Evolutionary conservation across 2,888 invertebrate genomes (phyloP).

Genomic region (Microctonus brassicae): DNA sequence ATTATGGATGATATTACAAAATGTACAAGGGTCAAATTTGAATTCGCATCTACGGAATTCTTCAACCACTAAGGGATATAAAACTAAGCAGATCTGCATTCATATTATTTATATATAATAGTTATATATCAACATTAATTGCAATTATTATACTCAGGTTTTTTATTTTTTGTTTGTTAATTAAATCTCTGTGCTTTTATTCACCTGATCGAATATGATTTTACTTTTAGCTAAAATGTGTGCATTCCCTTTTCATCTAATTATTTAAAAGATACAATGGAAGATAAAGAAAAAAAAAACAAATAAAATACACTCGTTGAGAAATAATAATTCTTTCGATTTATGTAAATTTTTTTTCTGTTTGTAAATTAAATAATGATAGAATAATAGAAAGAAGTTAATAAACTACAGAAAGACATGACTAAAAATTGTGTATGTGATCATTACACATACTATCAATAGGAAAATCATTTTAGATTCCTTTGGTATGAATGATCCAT

Average conservation of each 20-base stretch:
- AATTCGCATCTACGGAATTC: conserved; percentile 59
- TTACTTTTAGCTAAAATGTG: conserved; percentile 27
- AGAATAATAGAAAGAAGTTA: conserved; percentile 6
- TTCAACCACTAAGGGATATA: conserved; percentile 40
- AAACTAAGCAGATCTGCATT: conserved; percentile 45
- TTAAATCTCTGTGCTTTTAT: background rate
- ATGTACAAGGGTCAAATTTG: conserved; percentile 62
- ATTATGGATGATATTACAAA: conserved; percentile 63
- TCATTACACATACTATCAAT: conserved; percentile 15
- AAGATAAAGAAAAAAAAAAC: too few relatives aligned
- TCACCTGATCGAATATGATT: conserved; percentile 6
- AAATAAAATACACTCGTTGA: too few relatives aligned
- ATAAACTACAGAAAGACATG: conserved; percentile 5
- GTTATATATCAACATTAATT: conserved; percentile 27
- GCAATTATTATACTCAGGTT: conserved; percentile 18
- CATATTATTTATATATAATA: conserved; percentile 31
- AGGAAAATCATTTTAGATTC: conserved; percentile 35
- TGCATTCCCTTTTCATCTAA: conserved; percentile 8
- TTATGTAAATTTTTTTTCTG: conserved; percentile 24
- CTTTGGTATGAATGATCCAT: conserved; percentile 45
- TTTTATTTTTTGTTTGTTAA: conserved; percentile 30
- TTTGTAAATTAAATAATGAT: conserved; percentile 16
- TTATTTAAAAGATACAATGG: too few relatives aligned
- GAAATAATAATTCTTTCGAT: background rate
- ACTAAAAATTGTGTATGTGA: conserved; percentile 29